Evolutionary conservation across 2,113 vertebrate species (phyloP), one percentile per base, ranked within the genome.

Genomic region (Phyllostomus hastatus): DNA sequence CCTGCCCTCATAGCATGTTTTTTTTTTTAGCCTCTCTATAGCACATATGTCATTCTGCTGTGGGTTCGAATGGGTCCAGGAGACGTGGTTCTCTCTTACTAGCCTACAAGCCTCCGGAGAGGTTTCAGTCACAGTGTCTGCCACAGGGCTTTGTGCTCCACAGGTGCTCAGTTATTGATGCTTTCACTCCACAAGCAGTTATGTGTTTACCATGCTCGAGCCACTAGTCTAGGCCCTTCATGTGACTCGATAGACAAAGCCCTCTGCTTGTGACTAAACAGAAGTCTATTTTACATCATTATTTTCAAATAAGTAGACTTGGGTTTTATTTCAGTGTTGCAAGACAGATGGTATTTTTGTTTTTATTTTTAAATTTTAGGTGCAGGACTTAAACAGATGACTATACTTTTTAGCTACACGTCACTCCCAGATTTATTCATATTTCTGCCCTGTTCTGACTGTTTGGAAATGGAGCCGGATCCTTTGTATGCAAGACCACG

Each of bases 381-480:
- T 76, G 35, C 20, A 50, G 41, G 8, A 80, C 64, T 93, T 91
- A 69, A 79, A 93, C 41, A 93, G 54, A 91, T 84, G 64, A 75
- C 48, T 93, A 38, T 69, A n/a, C 20, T 64, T 96, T 78, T 69
- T 97, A 41, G 78, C 83, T 93, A 10, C 59, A 48, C 93, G 6
- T 79, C 70, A 52, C 67, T 19, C 6, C 43, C 19, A 69, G 54
- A 70, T 91, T 75, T 85, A 38, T 61, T 70, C 7, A 4, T 66
- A 73, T 69, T 85, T 67, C 17, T 88, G 9, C 22, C 48, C 31
- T 93, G 11, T 91, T 88, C 24, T 93, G 17, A 59, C 41, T 59
- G 41, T 95, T 95, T 41, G 70, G 78, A 91, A 95, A 69, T n/a
- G 22, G 41, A 93, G 82, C 54, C 9, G 22, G 61, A 90, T 69